Evolutionary conservation across 2,888 invertebrate genomes (phyloP).

Genomic region (Hemaris fuciformis): DNA sequence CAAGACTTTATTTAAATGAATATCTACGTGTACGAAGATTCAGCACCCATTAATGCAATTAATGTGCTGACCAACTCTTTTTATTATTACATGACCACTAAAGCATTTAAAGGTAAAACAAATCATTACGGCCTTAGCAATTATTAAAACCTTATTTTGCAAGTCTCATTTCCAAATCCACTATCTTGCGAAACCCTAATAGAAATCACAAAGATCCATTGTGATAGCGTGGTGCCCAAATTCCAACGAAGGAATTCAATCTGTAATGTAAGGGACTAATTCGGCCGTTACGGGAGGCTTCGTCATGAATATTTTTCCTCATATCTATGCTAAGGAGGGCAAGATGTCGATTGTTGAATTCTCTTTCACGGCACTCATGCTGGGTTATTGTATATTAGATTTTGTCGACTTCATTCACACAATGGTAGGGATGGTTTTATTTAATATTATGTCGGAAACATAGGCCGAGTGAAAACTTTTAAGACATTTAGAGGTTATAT

Average conservation of each 20-base stretch:
- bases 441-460: not conserved
- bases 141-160: too few relatives aligned
- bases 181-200: not conserved
- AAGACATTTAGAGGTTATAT: too few relatives aligned
- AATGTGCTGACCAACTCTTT: too few relatives aligned
- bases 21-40: too few relatives aligned
- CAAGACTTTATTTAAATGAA: too few relatives aligned
- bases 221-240: conserved; percentile 33
- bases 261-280: conserved; percentile 30
- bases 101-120: too few relatives aligned
- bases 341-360: conserved; percentile 1
- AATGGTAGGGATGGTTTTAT: not conserved
- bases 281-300: conserved; percentile 21
- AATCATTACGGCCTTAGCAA: too few relatives aligned
- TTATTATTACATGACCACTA: too few relatives aligned
- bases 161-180: not conserved
- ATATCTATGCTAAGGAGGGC: conserved; percentile 13
- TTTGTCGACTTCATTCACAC: not conserved
- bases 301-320: conserved; percentile 24
- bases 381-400: not conserved
- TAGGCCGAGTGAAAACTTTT: too few relatives aligned
- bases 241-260: conserved; percentile 40
- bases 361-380: not conserved
- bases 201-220: conserved; percentile 20
- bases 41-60: too few relatives aligned